Evolutionary conservation across 2,797 vertebrate genomes (phyloP), one percentile per base, ranked within the genome.

Genomic region (Anas acuta): DNA sequence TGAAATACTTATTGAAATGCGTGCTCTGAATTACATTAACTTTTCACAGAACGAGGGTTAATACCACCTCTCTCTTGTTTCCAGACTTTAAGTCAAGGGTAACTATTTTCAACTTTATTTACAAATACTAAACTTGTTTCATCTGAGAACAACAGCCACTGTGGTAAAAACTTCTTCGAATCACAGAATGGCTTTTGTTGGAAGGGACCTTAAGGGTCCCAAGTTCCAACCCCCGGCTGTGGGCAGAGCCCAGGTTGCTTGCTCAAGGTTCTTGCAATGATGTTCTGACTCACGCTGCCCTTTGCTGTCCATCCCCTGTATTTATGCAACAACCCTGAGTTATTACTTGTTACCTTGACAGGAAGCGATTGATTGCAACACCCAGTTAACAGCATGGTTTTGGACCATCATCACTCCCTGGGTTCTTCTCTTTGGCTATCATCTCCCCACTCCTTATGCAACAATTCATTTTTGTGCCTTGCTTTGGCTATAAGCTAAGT

Each of bases 301-400:
- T 76, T 77, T 57, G 56, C 17, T 73, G 43, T 35, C 56, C 54
- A 78, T 56, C 51, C 9, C 32, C 8, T 86, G 51, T 88, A 39
- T 41, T 87, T 18, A 87, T 17, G 60, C 64, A 90, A 87, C 60
- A 73, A 15, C 23, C 26, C 23, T 33, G 32, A 76, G 45, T 77
- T 84, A 90, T 35, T 49, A 79, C 47, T 84, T 78, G 37, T 61
- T 84, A 76, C n/a, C 49, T 80, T 66, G 28, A 84, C 77, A 92
- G 90, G 86, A 95, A 95, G 90, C 19, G 10, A 87, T 47, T 39
- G 80, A 53, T 92, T 79, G 45, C 53, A 79, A 73, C 47, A 39
- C 9, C 19, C 17, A 91, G 70, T 71, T 77, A 89, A 78, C 45
- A 90, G 41, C 70, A 73, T 8, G 19, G 16, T 84, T 92, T 75